These are phyloP conservation scores for Microplitis mediator DNA, from an alignment of 1,140 invertebrate genomes.

Conservation along the genomic window DNA sequence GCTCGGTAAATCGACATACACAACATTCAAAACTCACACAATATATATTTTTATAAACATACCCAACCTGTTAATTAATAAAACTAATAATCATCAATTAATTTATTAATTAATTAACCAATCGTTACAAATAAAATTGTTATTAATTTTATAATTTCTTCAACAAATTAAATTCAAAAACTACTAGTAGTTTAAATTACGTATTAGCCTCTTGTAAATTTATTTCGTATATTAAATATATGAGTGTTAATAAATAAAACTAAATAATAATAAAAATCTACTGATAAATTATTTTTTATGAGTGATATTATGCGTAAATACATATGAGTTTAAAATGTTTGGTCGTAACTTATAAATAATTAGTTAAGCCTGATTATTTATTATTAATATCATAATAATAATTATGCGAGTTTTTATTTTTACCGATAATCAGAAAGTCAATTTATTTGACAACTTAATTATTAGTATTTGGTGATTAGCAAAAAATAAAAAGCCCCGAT, in stretches of 20 bases:
- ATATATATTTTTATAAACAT: slow-evolving; percentile 14
- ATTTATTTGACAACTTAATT: slow-evolving; percentile 29
- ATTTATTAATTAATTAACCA: too few species aligned
- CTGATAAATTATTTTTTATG: too few species aligned
- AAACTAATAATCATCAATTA: too few species aligned
- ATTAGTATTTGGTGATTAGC: slow-evolving; percentile 46
- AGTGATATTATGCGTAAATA: slow-evolving; percentile 7
- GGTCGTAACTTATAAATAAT: neutral
- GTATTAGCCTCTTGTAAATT: neutral
- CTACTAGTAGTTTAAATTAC: neutral
- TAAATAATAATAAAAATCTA: too few species aligned
- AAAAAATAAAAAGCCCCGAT: slow-evolving; percentile 33
- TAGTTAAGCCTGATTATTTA: neutral
- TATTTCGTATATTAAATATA: neutral
- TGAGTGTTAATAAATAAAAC: neutral
- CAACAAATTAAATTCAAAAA: too few species aligned
- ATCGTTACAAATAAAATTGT: too few species aligned
- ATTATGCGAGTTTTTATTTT: neutral
- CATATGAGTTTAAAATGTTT: too few species aligned
- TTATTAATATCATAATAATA: neutral
- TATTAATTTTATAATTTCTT: too few species aligned
- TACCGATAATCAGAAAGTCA: too few species aligned
- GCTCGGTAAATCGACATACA: neutral
- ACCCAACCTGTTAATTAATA: slow-evolving; percentile 18
- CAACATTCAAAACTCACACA: slow-evolving; percentile 1